Evolutionary conservation across 2,888 invertebrate species (phyloP).

Genomic region (Cephus pulcher): DNA sequence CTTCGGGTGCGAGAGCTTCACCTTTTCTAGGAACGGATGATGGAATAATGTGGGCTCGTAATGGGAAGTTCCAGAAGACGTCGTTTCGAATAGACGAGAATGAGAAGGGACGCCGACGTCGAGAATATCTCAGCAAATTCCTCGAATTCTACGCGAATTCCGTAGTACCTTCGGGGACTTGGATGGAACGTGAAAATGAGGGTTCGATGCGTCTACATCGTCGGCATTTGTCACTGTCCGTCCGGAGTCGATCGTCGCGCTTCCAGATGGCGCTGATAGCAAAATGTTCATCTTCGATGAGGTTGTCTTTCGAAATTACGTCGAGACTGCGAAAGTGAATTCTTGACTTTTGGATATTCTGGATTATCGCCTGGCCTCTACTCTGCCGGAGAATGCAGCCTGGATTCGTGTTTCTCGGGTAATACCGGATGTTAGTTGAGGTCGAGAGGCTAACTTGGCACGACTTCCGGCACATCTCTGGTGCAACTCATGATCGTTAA

Average conservation of each 20-base stretch:
- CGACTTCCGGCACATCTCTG: constrained; percentile 25
- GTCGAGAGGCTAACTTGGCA: constrained; percentile 26
- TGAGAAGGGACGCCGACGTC: neutral
- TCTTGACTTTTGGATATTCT: neutral
- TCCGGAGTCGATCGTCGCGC: neutral
- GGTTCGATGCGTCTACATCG: neutral
- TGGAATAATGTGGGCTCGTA: neutral
- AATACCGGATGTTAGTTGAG: neutral
- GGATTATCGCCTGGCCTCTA: neutral
- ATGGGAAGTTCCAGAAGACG: neutral
- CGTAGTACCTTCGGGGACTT: neutral
- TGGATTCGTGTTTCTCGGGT: neutral
- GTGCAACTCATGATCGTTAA: constrained; percentile 30
- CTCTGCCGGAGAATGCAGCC: neutral
- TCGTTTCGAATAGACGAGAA: neutral
- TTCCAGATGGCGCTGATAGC: neutral
- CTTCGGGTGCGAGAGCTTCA: neutral
- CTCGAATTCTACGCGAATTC: neutral
- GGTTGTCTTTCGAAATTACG: neutral
- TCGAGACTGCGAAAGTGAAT: neutral
- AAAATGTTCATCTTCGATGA: neutral
- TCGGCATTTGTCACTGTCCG: neutral
- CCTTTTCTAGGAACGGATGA: neutral
- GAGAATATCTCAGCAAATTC: neutral
- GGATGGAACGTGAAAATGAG: neutral